These are phyloP conservation scores for Podilymbus podiceps DNA, from an alignment of 2,113 vertebrate genomes.

Conservation along the genomic window DNA sequence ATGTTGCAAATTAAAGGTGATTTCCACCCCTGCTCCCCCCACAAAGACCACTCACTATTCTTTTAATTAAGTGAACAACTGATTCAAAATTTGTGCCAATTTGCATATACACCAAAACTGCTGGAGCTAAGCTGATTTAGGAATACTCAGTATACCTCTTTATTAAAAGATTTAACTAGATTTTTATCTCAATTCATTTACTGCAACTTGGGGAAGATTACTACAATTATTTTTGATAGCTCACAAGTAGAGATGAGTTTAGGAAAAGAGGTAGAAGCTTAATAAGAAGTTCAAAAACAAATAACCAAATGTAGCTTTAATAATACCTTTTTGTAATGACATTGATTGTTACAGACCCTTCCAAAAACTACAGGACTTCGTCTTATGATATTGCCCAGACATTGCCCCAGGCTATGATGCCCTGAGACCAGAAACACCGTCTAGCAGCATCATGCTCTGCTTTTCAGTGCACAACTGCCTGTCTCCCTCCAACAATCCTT, in stretches of 20 bases:
- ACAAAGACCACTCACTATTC: not conserved
- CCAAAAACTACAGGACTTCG: not conserved
- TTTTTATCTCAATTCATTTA: not conserved
- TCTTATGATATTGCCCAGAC: not conserved
- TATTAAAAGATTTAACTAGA: not conserved
- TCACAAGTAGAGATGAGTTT: not conserved
- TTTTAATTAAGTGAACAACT: not conserved
- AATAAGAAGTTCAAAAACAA: not conserved
- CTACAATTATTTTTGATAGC: not conserved
- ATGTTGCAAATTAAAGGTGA: not conserved
- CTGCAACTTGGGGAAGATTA: not conserved
- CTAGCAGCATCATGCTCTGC: not conserved
- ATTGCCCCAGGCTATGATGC: not conserved
- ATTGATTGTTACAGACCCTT: not conserved
- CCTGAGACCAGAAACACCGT: not conserved
- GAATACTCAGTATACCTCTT: not conserved
- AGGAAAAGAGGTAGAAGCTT: not conserved
- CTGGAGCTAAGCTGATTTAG: not conserved
- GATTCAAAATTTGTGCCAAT: not conserved
- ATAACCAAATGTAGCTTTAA: not conserved
- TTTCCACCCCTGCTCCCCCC: too few species aligned
- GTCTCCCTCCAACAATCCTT: not conserved
- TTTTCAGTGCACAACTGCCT: not conserved
- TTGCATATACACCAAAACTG: not conserved
- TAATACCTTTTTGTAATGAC: not conserved